Evolutionary conservation across 2,888 invertebrate species (phyloP), one percentile per base, ranked within the genome.

Genomic region (Augiades crinisus): DNA sequence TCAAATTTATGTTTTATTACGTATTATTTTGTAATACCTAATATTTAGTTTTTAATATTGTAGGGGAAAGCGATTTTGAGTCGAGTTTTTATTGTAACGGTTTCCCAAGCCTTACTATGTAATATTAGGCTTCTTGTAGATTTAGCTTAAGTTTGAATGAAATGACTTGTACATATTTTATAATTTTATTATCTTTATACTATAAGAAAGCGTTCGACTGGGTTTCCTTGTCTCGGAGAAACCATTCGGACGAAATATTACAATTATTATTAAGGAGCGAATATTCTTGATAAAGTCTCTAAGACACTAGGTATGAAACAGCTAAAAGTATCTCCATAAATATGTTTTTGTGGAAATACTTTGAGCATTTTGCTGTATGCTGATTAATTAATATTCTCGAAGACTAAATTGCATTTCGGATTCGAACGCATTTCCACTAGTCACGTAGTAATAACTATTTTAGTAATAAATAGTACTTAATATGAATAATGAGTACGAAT

Each of bases 361-460:
- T n/a, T n/a, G 6, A 37, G 14, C 6, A 30, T 6, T 13, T 31
- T 12, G 4, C 8, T 43, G 12, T 31, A 44, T 17, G 3, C 12
- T 43, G 8, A 22, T 38, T 10, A 41, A 3, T 12, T 30, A 22
- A 22, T 34, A 45, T 33, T 45, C 22, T 33, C 14, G 22, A 45
- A 45, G 22, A 45, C 44, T 45, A 13, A 7, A 17, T 34, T 21
- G 30, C 33, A 10, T 45, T 27, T 44, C 19, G n/a, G 13, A 45
- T 27, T 44, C 19, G n/a, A 14, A 45, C 24, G 47, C 54, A 47
- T 55, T 58, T 58, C 56, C 59, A 65, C 72, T 72, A 72, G 72
- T 72, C 73, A 70, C 47, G 60, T 53, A 58, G 62, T 56, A 56
- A 46, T 63, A 62, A 60, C n/a, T 38, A 58, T 61, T 59, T 64